phyloP scores from a whole-genome alignment of 2,113 vertebrate species.

The Cygnus buccinator region DNA sequence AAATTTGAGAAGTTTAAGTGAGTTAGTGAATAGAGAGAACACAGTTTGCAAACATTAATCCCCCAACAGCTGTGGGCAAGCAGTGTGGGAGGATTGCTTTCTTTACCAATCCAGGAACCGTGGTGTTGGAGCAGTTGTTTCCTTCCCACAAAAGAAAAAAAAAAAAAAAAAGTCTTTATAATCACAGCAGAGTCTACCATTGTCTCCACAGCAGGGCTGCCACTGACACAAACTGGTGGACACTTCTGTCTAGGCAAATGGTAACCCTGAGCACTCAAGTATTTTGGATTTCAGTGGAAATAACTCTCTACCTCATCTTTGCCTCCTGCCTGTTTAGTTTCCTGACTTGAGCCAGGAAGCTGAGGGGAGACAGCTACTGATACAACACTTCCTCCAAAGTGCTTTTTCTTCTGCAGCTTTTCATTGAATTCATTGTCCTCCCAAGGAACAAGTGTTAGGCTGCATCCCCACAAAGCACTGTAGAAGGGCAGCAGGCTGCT shows the following conservation, averaged over 20 bases:
- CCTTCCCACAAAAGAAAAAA: not conserved
- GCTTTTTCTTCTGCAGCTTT: not conserved
- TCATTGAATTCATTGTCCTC: not conserved
- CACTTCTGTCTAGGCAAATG: fast-evolving
- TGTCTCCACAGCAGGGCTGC: not conserved
- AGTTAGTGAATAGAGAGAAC: not conserved
- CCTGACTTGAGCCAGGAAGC: not conserved
- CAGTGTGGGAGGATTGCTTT: not conserved
- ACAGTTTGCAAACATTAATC: constrained; percentile 24
- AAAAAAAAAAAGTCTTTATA: not conserved
- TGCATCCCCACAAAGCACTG: not conserved
- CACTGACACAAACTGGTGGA: not conserved
- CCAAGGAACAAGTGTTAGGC: not conserved
- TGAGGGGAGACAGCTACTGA: not conserved
- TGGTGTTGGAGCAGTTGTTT: not conserved
- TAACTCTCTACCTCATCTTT: not conserved
- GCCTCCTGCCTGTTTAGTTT: not conserved
- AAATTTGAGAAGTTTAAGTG: constrained; percentile 28
- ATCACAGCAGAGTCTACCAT: not conserved
- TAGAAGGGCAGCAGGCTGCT: not conserved
- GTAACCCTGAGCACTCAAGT: not conserved
- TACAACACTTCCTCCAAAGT: not conserved
- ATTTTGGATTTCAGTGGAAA: not conserved
- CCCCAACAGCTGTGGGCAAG: constrained; percentile 1
- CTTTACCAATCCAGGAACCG: not conserved